Conservation (phyloP, 2,888 invertebrate genomes). For the Apoderus coryli region DNA sequence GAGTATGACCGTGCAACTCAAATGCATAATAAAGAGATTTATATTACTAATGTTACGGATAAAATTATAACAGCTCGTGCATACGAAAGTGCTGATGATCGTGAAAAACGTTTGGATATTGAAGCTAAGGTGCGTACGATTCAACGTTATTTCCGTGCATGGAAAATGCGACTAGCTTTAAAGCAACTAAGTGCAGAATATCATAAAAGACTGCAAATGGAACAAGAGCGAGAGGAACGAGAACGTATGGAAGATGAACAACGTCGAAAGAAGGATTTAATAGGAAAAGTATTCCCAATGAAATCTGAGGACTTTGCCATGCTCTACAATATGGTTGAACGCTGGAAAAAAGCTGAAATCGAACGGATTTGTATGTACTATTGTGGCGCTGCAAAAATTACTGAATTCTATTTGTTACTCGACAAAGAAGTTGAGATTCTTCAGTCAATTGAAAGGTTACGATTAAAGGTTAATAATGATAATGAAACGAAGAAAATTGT, state of each 20-base stretch:
- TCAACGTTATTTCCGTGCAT: constrained; percentile 41
- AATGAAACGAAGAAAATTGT: constrained; percentile 43
- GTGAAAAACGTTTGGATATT: constrained; percentile 40
- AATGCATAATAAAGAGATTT: constrained; percentile 40
- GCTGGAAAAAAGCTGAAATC: constrained; percentile 50
- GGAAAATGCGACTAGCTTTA: constrained; percentile 39
- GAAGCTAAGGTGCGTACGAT: constrained; percentile 38
- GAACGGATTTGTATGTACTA: constrained; percentile 46
- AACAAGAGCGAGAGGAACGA: constrained; percentile 36
- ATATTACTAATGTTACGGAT: constrained; percentile 48
- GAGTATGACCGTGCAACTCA: constrained; percentile 44
- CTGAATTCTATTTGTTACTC: constrained; percentile 52
- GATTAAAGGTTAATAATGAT: constrained; percentile 44
- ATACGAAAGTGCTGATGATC: constrained; percentile 52
- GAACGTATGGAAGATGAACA: constrained; percentile 36
- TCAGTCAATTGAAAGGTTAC: constrained; percentile 52
- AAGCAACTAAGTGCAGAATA: constrained; percentile 37
- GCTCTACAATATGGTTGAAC: constrained; percentile 52
- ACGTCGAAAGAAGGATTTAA: constrained; percentile 40
- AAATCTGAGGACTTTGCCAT: constrained; percentile 60
- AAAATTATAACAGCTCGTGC: constrained; percentile 42
- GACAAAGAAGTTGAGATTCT: constrained; percentile 60
- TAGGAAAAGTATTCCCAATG: constrained; percentile 54
- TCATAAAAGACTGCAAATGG: constrained; percentile 36
- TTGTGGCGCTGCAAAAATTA: constrained; percentile 52